phyloP scores from a whole-genome alignment of 1,140 invertebrate genomes.

The Saccostrea glomerata region DNA sequence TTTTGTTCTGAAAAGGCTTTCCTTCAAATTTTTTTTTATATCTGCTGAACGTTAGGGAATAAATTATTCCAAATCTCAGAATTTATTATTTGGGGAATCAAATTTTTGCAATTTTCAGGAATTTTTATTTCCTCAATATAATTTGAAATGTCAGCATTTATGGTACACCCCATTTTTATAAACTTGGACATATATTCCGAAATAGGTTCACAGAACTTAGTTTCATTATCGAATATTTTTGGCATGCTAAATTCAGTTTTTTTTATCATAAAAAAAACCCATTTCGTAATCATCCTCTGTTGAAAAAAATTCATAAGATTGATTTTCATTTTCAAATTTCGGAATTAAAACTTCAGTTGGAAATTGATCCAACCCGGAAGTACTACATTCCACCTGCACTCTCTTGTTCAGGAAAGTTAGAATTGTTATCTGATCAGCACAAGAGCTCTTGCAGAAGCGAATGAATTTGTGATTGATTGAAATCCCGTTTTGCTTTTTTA shows the following conservation, averaged over 20 bases:
- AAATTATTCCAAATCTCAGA: too few relatives aligned
- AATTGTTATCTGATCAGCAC: not conserved
- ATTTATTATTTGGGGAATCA: too few relatives aligned
- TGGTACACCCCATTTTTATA: conserved; percentile 38
- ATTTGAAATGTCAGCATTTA: conserved; percentile 1
- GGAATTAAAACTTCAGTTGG: not conserved
- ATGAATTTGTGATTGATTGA: not conserved
- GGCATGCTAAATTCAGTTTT: not conserved
- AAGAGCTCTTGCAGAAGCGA: not conserved
- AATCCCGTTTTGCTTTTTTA: not conserved
- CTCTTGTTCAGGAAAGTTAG: too few relatives aligned
- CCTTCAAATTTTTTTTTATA: not conserved
- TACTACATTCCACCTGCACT: not conserved
- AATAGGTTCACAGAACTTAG: conserved; percentile 21
- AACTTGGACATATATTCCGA: conserved; percentile 39
- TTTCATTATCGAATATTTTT: conserved; percentile 33
- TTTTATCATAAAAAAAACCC: not conserved
- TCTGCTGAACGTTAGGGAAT: too few relatives aligned
- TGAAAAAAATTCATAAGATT: not conserved
- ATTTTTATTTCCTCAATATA: conserved; percentile 17
- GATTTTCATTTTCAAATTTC: conserved; percentile 18
- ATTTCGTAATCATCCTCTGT: not conserved
- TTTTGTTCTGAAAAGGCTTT: not conserved
- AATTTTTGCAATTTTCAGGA: conserved; percentile 33
- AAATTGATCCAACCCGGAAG: not conserved